phyloP scores from a whole-genome alignment of 2,797 vertebrate species.

The Huso huso region DNA sequence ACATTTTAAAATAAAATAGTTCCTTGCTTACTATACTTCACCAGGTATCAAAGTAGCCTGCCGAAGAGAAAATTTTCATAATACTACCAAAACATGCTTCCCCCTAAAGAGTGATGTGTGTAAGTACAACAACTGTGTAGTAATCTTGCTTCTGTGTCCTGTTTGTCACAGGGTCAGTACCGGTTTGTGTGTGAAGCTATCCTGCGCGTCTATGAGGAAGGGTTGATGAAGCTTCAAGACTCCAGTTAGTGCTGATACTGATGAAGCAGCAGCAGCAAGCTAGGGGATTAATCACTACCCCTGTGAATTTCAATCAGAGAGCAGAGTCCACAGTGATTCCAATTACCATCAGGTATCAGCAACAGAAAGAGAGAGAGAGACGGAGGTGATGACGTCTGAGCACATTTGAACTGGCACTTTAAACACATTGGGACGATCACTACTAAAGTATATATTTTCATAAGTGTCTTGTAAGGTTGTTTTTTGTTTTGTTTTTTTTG shows the following conservation, averaged over 20 bases:
- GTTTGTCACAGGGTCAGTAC: constrained; percentile 81
- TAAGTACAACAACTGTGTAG: no score
- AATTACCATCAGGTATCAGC: neutral
- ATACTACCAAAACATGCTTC: no score
- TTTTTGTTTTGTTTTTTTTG: no score
- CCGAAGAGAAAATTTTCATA: no score
- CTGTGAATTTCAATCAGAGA: constrained; percentile 18
- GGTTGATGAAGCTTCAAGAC: constrained; percentile 54
- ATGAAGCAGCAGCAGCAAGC: constrained; percentile 27
- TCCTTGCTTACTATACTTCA: no score
- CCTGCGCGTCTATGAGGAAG: constrained; percentile 85
- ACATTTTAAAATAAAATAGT: no score
- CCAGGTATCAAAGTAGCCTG: no score
- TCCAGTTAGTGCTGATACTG: constrained; percentile 45
- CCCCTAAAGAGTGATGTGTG: no score
- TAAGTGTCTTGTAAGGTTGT: no score
- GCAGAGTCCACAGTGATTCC: neutral
- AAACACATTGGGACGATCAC: constrained; percentile 38
- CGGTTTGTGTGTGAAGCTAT: constrained; percentile 95
- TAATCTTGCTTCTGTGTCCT: neutral
- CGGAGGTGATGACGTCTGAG: constrained; percentile 23
- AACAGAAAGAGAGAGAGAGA: constrained; percentile 2
- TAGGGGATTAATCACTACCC: constrained; percentile 24
- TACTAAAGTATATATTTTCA: constrained; percentile 6
- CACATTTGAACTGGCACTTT: constrained; percentile 58